Evolutionary conservation across 2,888 invertebrate genomes (phyloP).

Genomic region (Halictus quadricinctus): DNA sequence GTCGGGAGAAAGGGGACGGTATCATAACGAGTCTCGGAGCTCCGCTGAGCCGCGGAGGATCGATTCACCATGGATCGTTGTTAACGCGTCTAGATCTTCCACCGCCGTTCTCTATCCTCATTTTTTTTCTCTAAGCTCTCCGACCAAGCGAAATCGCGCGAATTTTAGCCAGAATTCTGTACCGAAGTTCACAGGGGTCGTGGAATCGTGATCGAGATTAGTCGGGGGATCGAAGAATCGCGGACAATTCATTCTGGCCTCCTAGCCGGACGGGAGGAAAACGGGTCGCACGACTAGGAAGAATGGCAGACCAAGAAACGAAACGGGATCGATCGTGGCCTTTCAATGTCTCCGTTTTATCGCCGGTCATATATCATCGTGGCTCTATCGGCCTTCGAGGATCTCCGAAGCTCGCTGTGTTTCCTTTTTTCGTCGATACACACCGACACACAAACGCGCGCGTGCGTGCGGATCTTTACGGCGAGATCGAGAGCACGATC

Average conservation of each 20-base stretch:
- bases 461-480: slow-evolving; percentile 55
- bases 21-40: slow-evolving; percentile 55
- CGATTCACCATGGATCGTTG: slow-evolving; percentile 17
- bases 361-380: slow-evolving; percentile 81
- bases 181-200: not conserved
- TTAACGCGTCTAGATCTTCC: not conserved
- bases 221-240: slow-evolving; percentile 65
- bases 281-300: slow-evolving; percentile 49
- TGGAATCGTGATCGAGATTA: slow-evolving; percentile 47
- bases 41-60: not conserved
- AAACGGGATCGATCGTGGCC: slow-evolving; percentile 75
- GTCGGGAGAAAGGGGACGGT: not conserved
- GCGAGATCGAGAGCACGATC: slow-evolving; percentile 68
- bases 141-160: not conserved
- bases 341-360: slow-evolving; percentile 81
- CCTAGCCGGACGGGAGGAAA: slow-evolving; percentile 22
- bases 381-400: slow-evolving; percentile 75
- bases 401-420: slow-evolving; percentile 75
- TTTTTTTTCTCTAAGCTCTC: not conserved
- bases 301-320: slow-evolving; percentile 71
- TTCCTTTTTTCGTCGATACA: slow-evolving; percentile 44
- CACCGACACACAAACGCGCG: slow-evolving; percentile 47
- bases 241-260: slow-evolving; percentile 63
- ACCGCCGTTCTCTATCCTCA: not conserved
- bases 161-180: not conserved